Evolutionary conservation across 2,888 invertebrate genomes (phyloP).

Genomic region (Eumacrocentrus americanus): DNA sequence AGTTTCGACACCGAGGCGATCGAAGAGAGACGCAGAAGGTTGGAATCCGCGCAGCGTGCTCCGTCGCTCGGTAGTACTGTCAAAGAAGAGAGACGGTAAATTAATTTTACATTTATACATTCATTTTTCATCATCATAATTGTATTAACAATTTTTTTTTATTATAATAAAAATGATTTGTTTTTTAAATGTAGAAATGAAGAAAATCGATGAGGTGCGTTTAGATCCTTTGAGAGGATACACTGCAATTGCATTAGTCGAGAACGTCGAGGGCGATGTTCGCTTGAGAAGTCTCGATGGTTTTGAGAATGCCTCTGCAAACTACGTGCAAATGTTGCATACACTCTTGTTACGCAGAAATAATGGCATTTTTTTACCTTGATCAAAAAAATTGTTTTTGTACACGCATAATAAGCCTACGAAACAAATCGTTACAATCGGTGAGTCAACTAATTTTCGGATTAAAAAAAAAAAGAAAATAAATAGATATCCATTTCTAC

Average conservation of each 20-base stretch:
- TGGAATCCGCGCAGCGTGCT: conserved; percentile 54
- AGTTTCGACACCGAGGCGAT: conserved; percentile 55
- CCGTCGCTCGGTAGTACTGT: conserved; percentile 54
- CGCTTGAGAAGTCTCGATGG: conserved; percentile 28
- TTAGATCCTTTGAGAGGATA: conserved; percentile 39
- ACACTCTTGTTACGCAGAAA: too few species aligned
- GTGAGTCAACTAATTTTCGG: conserved; percentile 19
- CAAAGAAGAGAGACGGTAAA: conserved; percentile 57
- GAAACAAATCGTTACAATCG: conserved; percentile 18
- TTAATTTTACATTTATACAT: conserved; percentile 9
- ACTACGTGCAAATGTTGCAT: too few species aligned
- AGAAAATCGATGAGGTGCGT: conserved; percentile 39
- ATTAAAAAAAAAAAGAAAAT: neutral
- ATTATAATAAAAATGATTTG: too few species aligned
- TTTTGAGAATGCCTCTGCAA: too few species aligned
- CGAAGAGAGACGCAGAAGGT: conserved; percentile 55
- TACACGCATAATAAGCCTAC: conserved; percentile 15
- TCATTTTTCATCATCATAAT: neutral
- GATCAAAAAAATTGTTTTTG: conserved; percentile 27
- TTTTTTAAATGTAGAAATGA: conserved; percentile 41
- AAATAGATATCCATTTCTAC: neutral
- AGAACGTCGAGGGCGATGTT: conserved; percentile 25
- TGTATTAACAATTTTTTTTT: conserved; percentile 1
- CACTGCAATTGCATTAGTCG: conserved; percentile 28
- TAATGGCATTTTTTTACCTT: conserved; percentile 20